Percentiles rank a stretch among this genome's conserved stretches.
Conservation (phyloP, 2,797 vertebrate genomes). For the Hemitrygon akajei region DNA sequence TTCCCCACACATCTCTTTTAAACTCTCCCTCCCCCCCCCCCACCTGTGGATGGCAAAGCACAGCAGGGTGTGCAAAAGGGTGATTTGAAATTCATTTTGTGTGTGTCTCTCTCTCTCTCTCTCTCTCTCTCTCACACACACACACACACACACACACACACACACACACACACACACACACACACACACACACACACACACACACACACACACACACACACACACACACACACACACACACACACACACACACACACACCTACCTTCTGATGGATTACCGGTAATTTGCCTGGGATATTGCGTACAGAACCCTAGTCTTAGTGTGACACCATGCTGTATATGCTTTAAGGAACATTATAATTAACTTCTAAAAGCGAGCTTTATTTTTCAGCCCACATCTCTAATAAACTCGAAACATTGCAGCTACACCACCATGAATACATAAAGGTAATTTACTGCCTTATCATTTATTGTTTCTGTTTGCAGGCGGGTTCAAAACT, state of each 20-base stretch:
- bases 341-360: background rate
- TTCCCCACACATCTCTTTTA: too few species aligned
- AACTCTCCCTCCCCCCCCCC: too few species aligned
- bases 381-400: slow-evolving; percentile 66
- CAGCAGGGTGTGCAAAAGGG: too few species aligned
- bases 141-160: too few species aligned
- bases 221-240: too few species aligned
- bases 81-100: too few species aligned
- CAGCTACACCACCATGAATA: slow-evolving; percentile 77
- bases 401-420: slow-evolving; percentile 65
- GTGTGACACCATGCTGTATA: background rate
- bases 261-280: too few species aligned
- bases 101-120: too few species aligned
- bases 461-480: background rate
- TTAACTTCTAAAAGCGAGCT: background rate
- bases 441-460: slow-evolving; percentile 61
- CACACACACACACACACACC: background rate
- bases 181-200: background rate
- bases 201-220: too few species aligned
- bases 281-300: background rate
- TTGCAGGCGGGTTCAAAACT: background rate
- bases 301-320: background rate
- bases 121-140: too few species aligned
- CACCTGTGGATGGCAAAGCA: too few species aligned
- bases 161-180: too few species aligned